phyloP scores from a whole-genome alignment of 2,797 vertebrate genomes.

The Podarcis lilfordi region DNA sequence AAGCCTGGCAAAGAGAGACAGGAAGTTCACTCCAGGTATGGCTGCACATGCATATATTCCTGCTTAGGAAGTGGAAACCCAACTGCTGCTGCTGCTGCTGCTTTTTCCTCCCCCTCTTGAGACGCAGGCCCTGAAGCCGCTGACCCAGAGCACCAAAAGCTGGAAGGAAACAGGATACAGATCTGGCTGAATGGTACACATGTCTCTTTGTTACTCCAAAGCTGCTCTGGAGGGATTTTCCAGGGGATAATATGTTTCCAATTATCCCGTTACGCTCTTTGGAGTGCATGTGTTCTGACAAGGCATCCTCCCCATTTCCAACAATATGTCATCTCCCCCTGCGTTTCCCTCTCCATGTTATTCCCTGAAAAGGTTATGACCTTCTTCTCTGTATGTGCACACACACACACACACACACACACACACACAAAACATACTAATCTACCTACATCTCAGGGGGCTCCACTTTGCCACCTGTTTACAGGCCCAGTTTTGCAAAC shows the following conservation, averaged over 20 bases:
- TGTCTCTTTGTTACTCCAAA: constrained; percentile 40
- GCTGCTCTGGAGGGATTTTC: constrained; percentile 37
- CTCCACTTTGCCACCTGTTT: constrained; percentile 20
- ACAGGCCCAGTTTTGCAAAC: not conserved
- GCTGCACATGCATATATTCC: not conserved
- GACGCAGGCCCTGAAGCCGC: constrained; percentile 19
- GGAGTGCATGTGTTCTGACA: not conserved
- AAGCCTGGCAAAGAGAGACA: not conserved
- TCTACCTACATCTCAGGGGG: not conserved
- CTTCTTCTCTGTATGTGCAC: not conserved
- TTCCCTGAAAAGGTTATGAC: not conserved
- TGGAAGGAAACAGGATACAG: constrained; percentile 42
- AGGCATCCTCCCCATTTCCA: constrained; percentile 2
- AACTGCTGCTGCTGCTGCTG: too few relatives aligned
- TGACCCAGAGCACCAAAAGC: constrained; percentile 30
- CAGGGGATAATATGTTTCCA: constrained; percentile 33
- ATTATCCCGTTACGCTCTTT: constrained; percentile 28
- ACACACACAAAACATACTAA: not conserved
- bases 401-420: not conserved
- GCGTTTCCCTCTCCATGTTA: not conserved
- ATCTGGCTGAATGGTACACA: constrained; percentile 36
- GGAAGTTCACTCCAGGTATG: not conserved
- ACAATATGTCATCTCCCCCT: constrained; percentile 23
- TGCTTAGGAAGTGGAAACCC: constrained; percentile 24
- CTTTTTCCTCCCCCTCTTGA: not conserved